These are phyloP conservation scores for Listronotus bonariensis DNA, from an alignment of 1,140 invertebrate species.

Conservation along the genomic window DNA sequence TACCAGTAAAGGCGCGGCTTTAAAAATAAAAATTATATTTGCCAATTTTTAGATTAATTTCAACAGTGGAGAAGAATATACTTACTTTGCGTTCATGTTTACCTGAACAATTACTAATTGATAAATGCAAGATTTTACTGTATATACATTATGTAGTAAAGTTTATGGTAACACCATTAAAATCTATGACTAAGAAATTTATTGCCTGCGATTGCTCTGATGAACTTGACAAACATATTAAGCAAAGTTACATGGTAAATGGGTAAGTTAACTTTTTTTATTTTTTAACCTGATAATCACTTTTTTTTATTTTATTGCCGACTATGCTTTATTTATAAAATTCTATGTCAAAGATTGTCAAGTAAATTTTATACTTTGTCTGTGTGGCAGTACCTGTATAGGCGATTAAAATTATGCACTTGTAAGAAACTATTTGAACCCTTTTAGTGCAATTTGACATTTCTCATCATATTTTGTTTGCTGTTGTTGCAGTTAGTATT, in stretches of 20 bases:
- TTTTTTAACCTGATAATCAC: no score
- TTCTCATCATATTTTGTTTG: no score
- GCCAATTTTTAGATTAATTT: slow-evolving; percentile 24
- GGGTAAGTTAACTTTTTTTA: slow-evolving; percentile 10
- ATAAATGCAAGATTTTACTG: slow-evolving; percentile 50
- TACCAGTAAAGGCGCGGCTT: no score
- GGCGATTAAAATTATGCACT: no score
- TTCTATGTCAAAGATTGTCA: no score
- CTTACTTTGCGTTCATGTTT: slow-evolving; percentile 10
- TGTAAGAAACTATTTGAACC: no score
- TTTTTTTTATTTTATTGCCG: no score
- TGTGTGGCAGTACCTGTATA: no score
- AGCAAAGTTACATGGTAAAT: slow-evolving; percentile 23
- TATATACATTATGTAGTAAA: slow-evolving; percentile 55
- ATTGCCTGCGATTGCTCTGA: slow-evolving; percentile 49
- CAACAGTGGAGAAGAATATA: slow-evolving; percentile 12
- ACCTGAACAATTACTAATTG: slow-evolving; percentile 15
- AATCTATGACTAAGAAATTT: slow-evolving; percentile 51
- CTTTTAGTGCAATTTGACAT: no score
- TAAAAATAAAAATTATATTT: not conserved
- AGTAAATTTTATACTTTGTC: no score
- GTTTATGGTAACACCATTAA: slow-evolving; percentile 55
- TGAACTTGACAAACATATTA: slow-evolving; percentile 50
- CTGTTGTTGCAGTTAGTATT: no score
- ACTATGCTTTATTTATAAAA: no score